Evolutionary conservation across 1,140 invertebrate species (phyloP), one percentile per base, ranked within the genome.

Genomic region (Parapsyche elsis): DNA sequence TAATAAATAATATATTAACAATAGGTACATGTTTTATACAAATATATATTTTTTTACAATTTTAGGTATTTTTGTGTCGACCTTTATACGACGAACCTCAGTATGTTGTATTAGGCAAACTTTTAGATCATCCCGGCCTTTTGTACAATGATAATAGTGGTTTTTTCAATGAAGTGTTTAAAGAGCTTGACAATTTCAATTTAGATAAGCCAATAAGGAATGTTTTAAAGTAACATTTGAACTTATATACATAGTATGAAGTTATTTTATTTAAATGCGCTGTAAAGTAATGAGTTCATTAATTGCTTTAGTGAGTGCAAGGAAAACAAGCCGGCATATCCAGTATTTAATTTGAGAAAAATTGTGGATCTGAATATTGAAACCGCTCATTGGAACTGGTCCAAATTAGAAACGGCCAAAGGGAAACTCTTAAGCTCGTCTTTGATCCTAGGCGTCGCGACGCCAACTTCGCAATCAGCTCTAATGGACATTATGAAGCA

Each of bases 311-410:
- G 93, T 84, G 92, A 92, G 83, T 95, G 94, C 85, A 89, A 92
- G 85, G 86, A 91, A 83, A 93, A 94, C 84, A 89, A 91, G 82
- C 88, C 93, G 79, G 90, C 91, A 44, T 95, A 94, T 88, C 87
- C 90, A 61, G 91, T 93, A n/a, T 94, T 94, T 85, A 90, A 92
- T 85, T 87, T 95, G 79, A 90, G 92, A 81, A 90, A 89, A 84
- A 88, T 92, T 79, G 86, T 92, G 73, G 92, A 94, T 85, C 87
- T 93, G 46, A 92, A 93, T 81, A 85, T 86, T 76, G 86, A 89
- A 76, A 89, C 89, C 5, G 90, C 90, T 74, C 90, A 92, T 84
- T 91, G 91, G 84, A 89, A 90, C 74, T 94, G 93, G 93, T 86
- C 87, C 0, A 89, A 90, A 21, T 85, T 94, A 24, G 64, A 59